Evolutionary conservation across 1,140 invertebrate genomes (phyloP), one percentile per base, ranked within the genome.

Genomic region (Tetragonula clypearis): DNA sequence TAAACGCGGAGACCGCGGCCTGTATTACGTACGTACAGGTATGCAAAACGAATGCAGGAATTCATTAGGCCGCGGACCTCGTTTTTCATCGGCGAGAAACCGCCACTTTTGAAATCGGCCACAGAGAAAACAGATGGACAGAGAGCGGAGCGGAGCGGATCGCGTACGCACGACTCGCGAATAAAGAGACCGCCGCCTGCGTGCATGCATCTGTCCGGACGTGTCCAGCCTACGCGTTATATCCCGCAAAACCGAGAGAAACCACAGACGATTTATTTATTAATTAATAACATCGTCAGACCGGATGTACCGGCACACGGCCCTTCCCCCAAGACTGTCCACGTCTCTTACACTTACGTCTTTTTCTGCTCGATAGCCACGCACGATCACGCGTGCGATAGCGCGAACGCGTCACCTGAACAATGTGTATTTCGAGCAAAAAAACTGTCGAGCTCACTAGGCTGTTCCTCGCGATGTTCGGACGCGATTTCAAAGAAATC

Each of bases 251-350:
- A 26, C 23, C 23, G 26, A 55, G 19, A 87, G 81, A 85, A 88
- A 14, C n/a, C 4, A 17, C 8, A 14, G n/a, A 66, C 65, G 65
- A 15, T 73, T 88, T 80, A 15, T 73, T 88, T 80, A 56, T 82
- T 89, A 89, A 89, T 89, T 88, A 88, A 86, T 75, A 60, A 55
- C 30, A 53, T 79, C 69, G 26, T 88, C 75, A 49, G 65, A 35
- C 58, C 65, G 73, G 53, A 58, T 56, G 55, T n/a, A 55, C 74
- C 81, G 49, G 41, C 41, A 49, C n/a, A 14, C 8, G 21, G 14
- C 23, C 23, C 21, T 66, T 66, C 0, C 6, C 9, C 17, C 41
- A 11, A 75, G 14, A 35, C 58, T 56, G n/a, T 75, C 35, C 19
- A 0, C 21, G 17, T 74, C 30, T 74, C 30, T 62, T 62, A 11